These are phyloP conservation scores for Paedocypris sp. DNA, from an alignment of 2,113 vertebrate genomes.

Conservation along the genomic window DNA sequence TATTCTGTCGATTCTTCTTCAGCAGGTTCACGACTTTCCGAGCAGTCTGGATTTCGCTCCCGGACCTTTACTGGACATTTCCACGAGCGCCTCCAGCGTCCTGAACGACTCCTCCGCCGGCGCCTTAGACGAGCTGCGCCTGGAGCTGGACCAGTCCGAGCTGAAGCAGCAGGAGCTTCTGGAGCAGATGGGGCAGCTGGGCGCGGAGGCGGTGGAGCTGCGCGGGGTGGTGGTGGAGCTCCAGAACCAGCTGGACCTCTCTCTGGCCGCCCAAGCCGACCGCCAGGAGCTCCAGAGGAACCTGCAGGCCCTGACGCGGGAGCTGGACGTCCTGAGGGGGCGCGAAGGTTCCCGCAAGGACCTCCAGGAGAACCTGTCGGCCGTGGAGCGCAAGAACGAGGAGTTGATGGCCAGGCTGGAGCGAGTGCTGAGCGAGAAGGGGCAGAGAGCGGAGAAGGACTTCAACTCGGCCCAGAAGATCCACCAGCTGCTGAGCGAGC, in stretches of 20 bases:
- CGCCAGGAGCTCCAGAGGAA: constrained; percentile 57
- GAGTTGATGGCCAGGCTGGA: constrained; percentile 57
- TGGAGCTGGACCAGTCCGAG: constrained; percentile 85
- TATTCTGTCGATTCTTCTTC: neutral
- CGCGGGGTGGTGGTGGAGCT: constrained; percentile 60
- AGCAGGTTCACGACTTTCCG: constrained; percentile 71
- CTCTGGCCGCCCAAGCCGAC: constrained; percentile 57
- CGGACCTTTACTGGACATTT: constrained; percentile 65
- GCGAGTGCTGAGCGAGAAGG: constrained; percentile 51
- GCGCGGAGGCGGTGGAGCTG: constrained; percentile 73
- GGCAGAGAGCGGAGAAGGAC: constrained; percentile 50
- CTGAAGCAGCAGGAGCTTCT: constrained; percentile 70
- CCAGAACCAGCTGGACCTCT: constrained; percentile 70
- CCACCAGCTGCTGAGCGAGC: constrained; percentile 59
- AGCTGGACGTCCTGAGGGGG: constrained; percentile 51
- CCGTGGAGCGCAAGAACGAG: constrained; percentile 57
- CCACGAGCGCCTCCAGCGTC: constrained; percentile 45
- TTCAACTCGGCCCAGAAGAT: constrained; percentile 63
- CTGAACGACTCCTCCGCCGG: constrained; percentile 45
- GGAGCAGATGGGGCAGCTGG: constrained; percentile 65
- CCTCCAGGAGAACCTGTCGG: constrained; percentile 52
- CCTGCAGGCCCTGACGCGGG: constrained; percentile 44
- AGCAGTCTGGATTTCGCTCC: constrained; percentile 72
- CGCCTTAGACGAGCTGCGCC: constrained; percentile 75
- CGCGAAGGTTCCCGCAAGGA: constrained; percentile 37